Conservation (phyloP, 2,113 vertebrate genomes). For the Psilopsiagon aymara region DNA sequence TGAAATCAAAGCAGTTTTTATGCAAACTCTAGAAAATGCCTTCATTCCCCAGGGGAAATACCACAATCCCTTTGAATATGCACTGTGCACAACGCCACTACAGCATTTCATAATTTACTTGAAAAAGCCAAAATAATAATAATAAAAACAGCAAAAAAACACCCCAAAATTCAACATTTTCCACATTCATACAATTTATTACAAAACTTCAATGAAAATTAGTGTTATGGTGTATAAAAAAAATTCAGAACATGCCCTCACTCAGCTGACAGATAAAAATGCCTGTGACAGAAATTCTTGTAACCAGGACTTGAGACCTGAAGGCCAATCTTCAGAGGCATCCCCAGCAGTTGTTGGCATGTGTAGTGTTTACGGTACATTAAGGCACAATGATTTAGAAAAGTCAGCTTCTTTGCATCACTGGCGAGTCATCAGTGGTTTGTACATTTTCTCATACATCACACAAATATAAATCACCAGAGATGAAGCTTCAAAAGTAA, state of each 20-base stretch:
- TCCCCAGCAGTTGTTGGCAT: not conserved
- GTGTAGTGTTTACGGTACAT: not conserved
- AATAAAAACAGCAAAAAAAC: not conserved
- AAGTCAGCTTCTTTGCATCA: not conserved
- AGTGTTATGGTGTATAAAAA: slow-evolving; percentile 58
- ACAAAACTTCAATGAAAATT: slow-evolving; percentile 58
- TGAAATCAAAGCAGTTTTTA: not conserved
- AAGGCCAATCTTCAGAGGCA: not conserved
- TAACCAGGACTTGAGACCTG: not conserved
- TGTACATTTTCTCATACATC: not conserved
- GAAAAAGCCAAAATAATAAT: not conserved
- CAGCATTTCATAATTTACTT: not conserved
- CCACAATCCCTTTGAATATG: not conserved
- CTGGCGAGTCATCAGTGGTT: not conserved
- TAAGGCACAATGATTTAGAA: slow-evolving; percentile 53
- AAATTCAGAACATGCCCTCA: not conserved
- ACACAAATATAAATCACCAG: slow-evolving; percentile 23
- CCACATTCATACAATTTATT: slow-evolving; percentile 64
- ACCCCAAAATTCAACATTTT: not conserved
- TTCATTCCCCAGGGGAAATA: not conserved
- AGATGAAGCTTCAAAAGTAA: not conserved
- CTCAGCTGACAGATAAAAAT: slow-evolving; percentile 5
- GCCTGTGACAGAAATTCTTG: not conserved
- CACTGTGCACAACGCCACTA: accelerated
- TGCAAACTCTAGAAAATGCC: not conserved